These are phyloP conservation scores for Samia ricini DNA, from an alignment of 1,140 invertebrate genomes.

Conservation along the genomic window DNA sequence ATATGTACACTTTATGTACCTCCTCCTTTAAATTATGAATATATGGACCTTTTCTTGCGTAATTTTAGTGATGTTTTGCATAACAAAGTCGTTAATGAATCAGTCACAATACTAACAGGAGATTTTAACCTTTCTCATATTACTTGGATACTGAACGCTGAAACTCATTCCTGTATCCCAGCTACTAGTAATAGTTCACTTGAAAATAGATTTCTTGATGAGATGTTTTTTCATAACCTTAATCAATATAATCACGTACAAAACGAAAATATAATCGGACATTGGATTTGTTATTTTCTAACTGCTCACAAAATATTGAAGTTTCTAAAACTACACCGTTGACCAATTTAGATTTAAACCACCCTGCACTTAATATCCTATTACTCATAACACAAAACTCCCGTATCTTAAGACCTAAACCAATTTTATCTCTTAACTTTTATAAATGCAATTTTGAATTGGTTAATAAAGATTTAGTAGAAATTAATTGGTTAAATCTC, in stretches of 20 bases:
- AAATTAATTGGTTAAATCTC: background rate
- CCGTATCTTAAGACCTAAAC: background rate
- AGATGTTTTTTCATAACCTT: background rate
- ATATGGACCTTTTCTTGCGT: conserved; percentile 5
- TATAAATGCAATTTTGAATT: background rate
- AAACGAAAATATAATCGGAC: background rate
- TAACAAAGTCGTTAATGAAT: background rate
- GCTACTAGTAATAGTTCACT: background rate
- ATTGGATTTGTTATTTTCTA: background rate
- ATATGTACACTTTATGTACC: conserved; percentile 20
- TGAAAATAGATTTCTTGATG: background rate
- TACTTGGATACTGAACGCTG: background rate
- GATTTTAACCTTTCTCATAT: conserved; percentile 16
- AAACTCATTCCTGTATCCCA: background rate
- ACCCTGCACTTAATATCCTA: background rate
- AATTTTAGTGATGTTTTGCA: conserved; percentile 5
- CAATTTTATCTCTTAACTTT: background rate
- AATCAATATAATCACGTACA: background rate
- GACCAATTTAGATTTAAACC: background rate
- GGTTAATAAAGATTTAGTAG: background rate
- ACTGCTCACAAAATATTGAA: background rate
- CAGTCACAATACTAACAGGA: background rate
- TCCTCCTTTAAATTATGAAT: conserved; percentile 5
- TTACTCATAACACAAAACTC: background rate
- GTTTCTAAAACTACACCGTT: background rate